Evolutionary conservation across 2,797 vertebrate genomes (phyloP), one percentile per base, ranked within the genome.

Genomic region (Gymnoscopelus braueri): DNA sequence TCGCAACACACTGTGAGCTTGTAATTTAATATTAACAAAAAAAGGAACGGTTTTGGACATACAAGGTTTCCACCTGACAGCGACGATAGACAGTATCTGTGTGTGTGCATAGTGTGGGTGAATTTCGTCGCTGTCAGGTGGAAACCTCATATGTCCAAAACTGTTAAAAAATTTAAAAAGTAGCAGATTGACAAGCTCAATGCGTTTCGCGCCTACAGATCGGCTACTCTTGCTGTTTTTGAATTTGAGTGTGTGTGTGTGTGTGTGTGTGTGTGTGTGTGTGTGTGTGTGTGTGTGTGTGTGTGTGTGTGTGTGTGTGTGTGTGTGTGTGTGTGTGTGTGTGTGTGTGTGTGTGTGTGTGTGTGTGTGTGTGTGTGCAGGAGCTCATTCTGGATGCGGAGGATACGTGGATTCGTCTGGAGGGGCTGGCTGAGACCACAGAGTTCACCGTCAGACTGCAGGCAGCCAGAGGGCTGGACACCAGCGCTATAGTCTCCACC

Each of bases 351-450:
- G 58, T 12, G 59, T 61, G 49, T 53, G 58, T 47, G 50, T 29
- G 67, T 57, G 51, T 63, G 59, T 61, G 58, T 60, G 67, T 29
- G 58, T 69, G 15, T n/a, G 44, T 54, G 35, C 62, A 99, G 98
- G 98, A 99, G 92, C 90, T 99, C 89, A 98, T 98, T 56, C 93
- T 99, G 55, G 97, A 99, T 73, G 95, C 97, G 0, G 98, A 99
- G 71, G 98, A 99, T 89, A 98, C 96, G 0, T 99, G 98, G 98
- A 98, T 99, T 75, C 96, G 96, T 3, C 83, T 99, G 66, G 98
- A 99, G 84, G 97, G 96, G 3, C 94, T 99, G 29, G 94, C 92
- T 0, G 97, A 99, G 93, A 97, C 88, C 58, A 96, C 96, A 0
- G 95, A 97, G 82, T 99, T 98, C 91, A 97, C 93, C 0, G 95